Percentiles rank a stretch among this genome's conserved stretches.
These are phyloP conservation scores for Leptinotarsa lineolata DNA, from an alignment of 1,140 invertebrate genomes.

Conservation along the genomic window DNA sequence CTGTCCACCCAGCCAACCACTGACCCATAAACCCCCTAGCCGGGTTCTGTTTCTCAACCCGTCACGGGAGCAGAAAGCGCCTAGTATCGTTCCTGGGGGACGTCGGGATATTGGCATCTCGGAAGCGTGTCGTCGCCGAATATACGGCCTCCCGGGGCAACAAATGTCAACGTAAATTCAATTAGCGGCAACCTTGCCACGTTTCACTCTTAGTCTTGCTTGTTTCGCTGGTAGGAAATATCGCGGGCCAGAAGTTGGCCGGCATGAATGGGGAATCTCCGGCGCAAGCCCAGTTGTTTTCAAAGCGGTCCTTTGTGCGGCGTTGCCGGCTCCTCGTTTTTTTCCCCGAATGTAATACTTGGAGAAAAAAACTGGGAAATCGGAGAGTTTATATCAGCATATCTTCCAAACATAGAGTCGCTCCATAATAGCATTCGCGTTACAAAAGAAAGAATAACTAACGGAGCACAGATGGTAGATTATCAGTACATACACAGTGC, in stretches of 20 bases:
- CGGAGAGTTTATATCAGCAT: no score
- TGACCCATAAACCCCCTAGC: background rate
- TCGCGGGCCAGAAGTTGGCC: background rate
- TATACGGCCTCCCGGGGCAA: slow-evolving; percentile 53
- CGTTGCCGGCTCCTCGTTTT: no score
- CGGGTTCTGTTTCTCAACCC: background rate
- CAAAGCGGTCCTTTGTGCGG: no score
- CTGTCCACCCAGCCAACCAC: background rate
- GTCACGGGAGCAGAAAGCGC: slow-evolving; percentile 42
- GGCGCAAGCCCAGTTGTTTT: no score
- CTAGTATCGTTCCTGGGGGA: slow-evolving; percentile 52
- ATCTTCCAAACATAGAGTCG: no score
- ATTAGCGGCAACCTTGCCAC: slow-evolving; percentile 45
- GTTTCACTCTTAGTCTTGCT: slow-evolving; percentile 42
- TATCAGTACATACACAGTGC: no score
- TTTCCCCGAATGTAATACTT: no score
- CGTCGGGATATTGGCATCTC: slow-evolving; percentile 53
- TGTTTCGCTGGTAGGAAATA: background rate
- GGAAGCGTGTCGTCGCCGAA: slow-evolving; percentile 55
- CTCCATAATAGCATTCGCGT: no score
- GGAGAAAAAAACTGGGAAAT: no score
- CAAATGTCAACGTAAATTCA: slow-evolving; percentile 56
- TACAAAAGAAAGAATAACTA: no score
- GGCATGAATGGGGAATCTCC: no score
- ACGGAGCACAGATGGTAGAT: no score